These are phyloP conservation scores for Drosophila pegasa DNA, from an alignment of 2,888 invertebrate species.

Conservation along the genomic window DNA sequence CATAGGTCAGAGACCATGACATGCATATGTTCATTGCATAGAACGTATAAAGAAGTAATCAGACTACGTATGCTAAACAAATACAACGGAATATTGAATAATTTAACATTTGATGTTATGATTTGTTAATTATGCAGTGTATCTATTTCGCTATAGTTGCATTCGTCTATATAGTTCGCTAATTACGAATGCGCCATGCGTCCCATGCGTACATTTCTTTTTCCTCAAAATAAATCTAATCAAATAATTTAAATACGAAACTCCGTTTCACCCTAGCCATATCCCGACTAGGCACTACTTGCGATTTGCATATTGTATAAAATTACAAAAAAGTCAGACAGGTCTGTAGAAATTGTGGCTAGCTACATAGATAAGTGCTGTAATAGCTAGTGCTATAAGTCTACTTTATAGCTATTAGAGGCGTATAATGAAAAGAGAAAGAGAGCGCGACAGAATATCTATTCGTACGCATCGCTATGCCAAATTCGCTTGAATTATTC, in stretches of 20 bases:
- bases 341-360: background rate
- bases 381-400: constrained; percentile 1
- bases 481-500: constrained; percentile 6
- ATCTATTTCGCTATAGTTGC: background rate
- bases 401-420: background rate
- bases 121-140: too few species aligned
- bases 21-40: constrained; percentile 35
- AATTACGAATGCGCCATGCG: too few species aligned
- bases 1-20: constrained; percentile 58
- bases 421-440: background rate
- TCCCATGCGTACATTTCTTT: too few species aligned
- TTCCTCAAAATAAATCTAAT: too few species aligned
- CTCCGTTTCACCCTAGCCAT: background rate
- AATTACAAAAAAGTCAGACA: background rate
- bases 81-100: background rate
- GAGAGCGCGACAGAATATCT: background rate
- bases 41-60: background rate
- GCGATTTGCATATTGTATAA: constrained; percentile 24
- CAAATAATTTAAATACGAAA: background rate
- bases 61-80: background rate
- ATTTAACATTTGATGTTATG: background rate
- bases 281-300: background rate
- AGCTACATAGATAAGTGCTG: background rate
- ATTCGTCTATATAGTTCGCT: background rate
- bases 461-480: background rate